Evolutionary conservation across 2,797 vertebrate genomes (phyloP), one percentile per base, ranked within the genome.

Genomic region (Fringilla coelebs): DNA sequence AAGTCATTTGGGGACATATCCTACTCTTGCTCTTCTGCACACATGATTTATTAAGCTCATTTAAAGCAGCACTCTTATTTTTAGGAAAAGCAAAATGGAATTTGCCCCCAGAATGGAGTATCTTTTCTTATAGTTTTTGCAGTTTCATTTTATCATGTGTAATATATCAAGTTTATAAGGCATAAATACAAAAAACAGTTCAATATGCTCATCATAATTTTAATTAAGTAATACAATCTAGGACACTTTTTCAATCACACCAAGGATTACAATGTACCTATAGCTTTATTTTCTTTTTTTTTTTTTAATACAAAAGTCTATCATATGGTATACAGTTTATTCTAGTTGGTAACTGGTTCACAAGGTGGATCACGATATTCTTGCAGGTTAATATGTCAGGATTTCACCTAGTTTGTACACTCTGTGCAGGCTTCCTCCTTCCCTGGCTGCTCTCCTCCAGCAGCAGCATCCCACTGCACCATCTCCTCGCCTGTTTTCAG

Each of bases 131-230:
- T 66, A 74, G 18, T 80, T 60, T 90, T 71, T 72, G 55, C 73
- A 93, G 68, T 89, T 86, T 77, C 76, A 67, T 92, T 95, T 95
- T 68, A 90, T 85, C 43, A 46, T 89, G 73, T 95, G 88, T 95
- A 96, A 97, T 93, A 96, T 95, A 96, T 93, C 91, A 96, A 95
- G 87, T 95, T 97, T 93, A 96, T 98, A 98, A 98, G 98, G 98
- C 97, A 98, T 98, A 97, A 97, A 97, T 97, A 98, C 55, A 20
- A 96, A 97, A 96, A 97, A 94, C 96, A 96, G 89, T 94, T 94
- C 93, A 96, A 96, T 97, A 97, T 90, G 90, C 87, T 97, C 96
- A 93, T 97, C 88, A 78, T 94, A 85, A 78, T 97, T 96, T 96
- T 94, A 96, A 96, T 96, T 96, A 92, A 95, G 66, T 96, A 96